A percentile compares a stretch with the other conserved stretches of the same genome.
Conservation (phyloP, 2,113 vertebrate species). For the Amia ocellicauda region DNA sequence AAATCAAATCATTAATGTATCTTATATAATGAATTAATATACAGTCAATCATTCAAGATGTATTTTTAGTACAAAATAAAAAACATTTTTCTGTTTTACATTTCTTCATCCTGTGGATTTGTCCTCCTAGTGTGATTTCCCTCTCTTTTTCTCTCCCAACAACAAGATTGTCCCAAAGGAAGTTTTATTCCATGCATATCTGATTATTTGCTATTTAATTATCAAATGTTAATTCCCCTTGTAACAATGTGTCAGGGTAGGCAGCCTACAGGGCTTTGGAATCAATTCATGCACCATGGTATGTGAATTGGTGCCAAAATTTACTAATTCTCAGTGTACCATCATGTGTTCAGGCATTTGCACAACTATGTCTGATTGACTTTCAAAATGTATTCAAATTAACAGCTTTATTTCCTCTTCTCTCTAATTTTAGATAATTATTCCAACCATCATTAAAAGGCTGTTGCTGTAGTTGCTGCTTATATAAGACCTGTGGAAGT, state of each 20-base stretch:
- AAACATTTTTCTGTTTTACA: constrained; percentile 13
- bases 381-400: constrained; percentile 38
- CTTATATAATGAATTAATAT: no score
- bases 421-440: constrained; percentile 37
- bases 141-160: constrained; percentile 12
- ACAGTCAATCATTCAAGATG: background rate
- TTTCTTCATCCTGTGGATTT: background rate
- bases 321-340: constrained; percentile 27
- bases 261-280: constrained; percentile 27
- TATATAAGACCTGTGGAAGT: constrained; percentile 13
- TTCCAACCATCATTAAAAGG: constrained; percentile 26
- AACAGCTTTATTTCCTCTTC: constrained; percentile 34
- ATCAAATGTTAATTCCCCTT: constrained; percentile 36
- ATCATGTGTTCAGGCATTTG: constrained; percentile 19
- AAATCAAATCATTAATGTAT: no score
- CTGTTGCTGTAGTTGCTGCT: constrained; percentile 25
- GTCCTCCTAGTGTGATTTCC: background rate
- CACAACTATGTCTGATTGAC: constrained; percentile 34
- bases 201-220: constrained; percentile 46
- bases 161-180: constrained; percentile 28
- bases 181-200: constrained; percentile 38
- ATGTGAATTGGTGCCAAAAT: constrained; percentile 27
- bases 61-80: background rate
- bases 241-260: constrained; percentile 31
- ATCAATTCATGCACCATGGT: constrained; percentile 25